Evolutionary conservation across 2,113 vertebrate genomes (phyloP), one percentile per base, ranked within the genome.

Genomic region (Oryzias melastigma): DNA sequence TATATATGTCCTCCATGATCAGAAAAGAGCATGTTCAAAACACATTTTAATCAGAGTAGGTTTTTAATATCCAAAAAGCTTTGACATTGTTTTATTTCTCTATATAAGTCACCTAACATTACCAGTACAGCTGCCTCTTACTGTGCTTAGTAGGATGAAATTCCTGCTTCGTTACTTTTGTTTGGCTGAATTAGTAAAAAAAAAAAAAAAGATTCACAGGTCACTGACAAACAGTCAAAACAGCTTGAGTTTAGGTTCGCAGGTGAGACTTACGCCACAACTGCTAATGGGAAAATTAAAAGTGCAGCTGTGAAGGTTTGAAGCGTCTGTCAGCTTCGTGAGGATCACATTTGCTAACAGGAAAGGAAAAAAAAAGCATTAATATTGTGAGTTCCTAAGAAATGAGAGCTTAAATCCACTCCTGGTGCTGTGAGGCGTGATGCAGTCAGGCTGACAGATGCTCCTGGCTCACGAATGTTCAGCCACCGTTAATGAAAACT

Each of bases 401-500:
- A 80, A 66, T 19, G 18, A 48, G 47, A 25, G 62, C 57, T 77
- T 17, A 56, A 12, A 55, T 73, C 52, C 53, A 52, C 62, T 71
- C 27, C 25, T 71, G 54, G 56, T 48, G 52, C 73, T 74, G 52
- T 72, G 72, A 80, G 66, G 75, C 55, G 71, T 67, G 74, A 75
- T 77, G 68, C 58, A 73, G 71, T 43, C 6, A 19, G 66, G 73
- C 56, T 85, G 77, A 83, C 70, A 70, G 57, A 60, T 17, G 65
- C 70, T 81, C 44, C 59, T 18, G 72, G 81, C 66, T 61, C 61
- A 15, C 7, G 16, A 53, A 72, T 85, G 82, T 68, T 85, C 80
- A 83, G 62, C 67, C 81, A 83, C 68, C 64, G 63, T 86, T 81
- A 75, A 81, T 77, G 62, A 86, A 80, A 77, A 83, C 45, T 71